A percentile compares a stretch with the other conserved stretches of the same genome.
phyloP scores from a whole-genome alignment of 1,140 invertebrate genomes.

The Dendroctonus valens region DNA sequence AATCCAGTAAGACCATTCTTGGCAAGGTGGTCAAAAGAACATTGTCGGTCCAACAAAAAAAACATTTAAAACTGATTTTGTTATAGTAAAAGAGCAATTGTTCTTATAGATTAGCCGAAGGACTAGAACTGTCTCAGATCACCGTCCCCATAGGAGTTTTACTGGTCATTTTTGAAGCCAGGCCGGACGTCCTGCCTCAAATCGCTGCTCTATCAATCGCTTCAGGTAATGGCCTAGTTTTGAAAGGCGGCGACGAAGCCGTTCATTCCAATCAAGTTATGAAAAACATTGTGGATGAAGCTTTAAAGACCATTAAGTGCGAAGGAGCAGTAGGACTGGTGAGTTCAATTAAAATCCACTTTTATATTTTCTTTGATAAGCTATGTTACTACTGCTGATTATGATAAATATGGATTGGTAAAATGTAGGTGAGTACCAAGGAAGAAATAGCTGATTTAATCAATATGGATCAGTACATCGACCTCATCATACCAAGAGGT shows the following conservation, averaged over 20 bases:
- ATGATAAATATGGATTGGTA: neutral
- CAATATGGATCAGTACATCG: conserved; percentile 90
- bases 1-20: conserved; percentile 15
- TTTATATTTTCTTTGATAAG: too few species aligned
- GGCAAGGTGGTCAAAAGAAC: conserved; percentile 15
- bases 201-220: conserved; percentile 96
- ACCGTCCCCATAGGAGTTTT: conserved; percentile 98
- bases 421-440: conserved; percentile 56
- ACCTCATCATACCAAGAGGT: conserved; percentile 95
- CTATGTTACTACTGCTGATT: conserved; percentile 55
- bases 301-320: conserved; percentile 64
- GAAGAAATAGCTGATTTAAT: conserved; percentile 94
- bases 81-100: too few species aligned
- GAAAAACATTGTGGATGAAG: conserved; percentile 90
- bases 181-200: conserved; percentile 97
- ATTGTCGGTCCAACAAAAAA: conserved; percentile 6
- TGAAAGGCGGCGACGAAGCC: conserved; percentile 98
- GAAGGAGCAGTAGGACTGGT: conserved; percentile 59
- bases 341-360: conserved; percentile 44
- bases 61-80: neutral
- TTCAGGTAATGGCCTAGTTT: conserved; percentile 90
- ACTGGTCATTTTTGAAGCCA: conserved; percentile 97
- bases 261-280: conserved; percentile 86
- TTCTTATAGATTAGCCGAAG: conserved; percentile 32
- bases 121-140: conserved; percentile 81